Percentiles rank a stretch among this genome's conserved stretches.
Conservation (phyloP, 2,113 vertebrate genomes). For the Bubo scandiacus region DNA sequence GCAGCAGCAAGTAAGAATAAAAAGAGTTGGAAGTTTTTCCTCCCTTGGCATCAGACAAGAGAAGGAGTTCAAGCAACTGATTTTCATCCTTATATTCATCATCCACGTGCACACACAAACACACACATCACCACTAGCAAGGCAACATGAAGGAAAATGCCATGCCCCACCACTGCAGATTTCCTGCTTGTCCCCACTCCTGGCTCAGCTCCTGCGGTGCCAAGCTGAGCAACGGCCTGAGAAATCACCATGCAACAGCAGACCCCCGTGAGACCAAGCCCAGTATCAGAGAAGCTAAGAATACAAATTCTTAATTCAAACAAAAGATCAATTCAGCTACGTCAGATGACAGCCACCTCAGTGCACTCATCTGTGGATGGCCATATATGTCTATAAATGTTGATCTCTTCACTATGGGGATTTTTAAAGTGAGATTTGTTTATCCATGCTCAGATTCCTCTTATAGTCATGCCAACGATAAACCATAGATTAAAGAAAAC, state of each 20-base stretch:
- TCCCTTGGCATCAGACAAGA: neutral
- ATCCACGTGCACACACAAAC: neutral
- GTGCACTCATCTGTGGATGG: neutral
- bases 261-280: fast-evolving
- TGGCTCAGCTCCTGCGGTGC: neutral
- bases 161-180: neutral
- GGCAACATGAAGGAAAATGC: neutral
- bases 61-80: neutral
- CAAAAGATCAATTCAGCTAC: neutral
- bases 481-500: slow-evolving; percentile 54
- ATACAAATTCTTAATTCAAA: neutral
- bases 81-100: neutral
- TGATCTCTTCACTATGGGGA: slow-evolving; percentile 16
- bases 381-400: neutral
- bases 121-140: neutral
- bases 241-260: neutral
- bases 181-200: neutral
- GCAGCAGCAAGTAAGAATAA: neutral
- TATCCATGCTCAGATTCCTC: slow-evolving; percentile 40
- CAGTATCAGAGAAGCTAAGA: neutral
- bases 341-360: neutral
- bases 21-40: neutral
- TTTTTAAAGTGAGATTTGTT: slow-evolving; percentile 45
- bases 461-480: slow-evolving; percentile 49
- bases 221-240: neutral